Conservation (phyloP, 2,797 vertebrate species). For the Stomatorhinus walkeri region DNA sequence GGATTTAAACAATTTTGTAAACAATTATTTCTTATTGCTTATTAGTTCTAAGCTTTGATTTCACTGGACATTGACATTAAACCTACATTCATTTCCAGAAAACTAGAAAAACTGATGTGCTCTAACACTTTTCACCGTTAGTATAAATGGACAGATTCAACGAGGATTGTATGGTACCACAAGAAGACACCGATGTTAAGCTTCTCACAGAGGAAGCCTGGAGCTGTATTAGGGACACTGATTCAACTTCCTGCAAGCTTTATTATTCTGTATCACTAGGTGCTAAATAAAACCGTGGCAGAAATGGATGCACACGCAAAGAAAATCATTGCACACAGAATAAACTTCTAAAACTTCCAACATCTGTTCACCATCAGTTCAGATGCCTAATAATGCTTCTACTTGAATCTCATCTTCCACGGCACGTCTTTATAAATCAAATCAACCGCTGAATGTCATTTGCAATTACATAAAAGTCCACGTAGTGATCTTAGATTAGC, state of each 20-base stretch:
- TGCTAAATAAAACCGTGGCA: not conserved
- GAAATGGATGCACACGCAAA: not conserved
- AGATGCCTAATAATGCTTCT: not conserved
- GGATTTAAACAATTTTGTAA: not conserved
- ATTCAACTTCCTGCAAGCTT: not conserved
- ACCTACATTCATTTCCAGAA: not conserved
- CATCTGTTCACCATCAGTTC: not conserved
- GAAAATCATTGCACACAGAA: not conserved
- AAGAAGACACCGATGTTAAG: not conserved
- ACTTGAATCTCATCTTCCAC: not conserved
- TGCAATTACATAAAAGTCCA: conserved; percentile 6
- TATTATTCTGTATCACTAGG: not conserved
- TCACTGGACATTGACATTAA: not conserved
- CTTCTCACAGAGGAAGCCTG: not conserved
- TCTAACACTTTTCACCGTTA: not conserved
- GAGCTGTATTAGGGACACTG: not conserved
- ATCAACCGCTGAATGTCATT: not conserved
- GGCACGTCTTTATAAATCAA: not conserved
- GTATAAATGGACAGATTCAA: not conserved
- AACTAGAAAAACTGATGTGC: not conserved
- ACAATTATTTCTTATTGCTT: not conserved
- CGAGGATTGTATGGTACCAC: not conserved
- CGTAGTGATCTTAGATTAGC: not conserved
- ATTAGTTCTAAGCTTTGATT: not conserved
- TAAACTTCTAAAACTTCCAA: not conserved